Evolutionary conservation across 2,797 vertebrate genomes (phyloP).

Genomic region (Diplodus puntazzo): DNA sequence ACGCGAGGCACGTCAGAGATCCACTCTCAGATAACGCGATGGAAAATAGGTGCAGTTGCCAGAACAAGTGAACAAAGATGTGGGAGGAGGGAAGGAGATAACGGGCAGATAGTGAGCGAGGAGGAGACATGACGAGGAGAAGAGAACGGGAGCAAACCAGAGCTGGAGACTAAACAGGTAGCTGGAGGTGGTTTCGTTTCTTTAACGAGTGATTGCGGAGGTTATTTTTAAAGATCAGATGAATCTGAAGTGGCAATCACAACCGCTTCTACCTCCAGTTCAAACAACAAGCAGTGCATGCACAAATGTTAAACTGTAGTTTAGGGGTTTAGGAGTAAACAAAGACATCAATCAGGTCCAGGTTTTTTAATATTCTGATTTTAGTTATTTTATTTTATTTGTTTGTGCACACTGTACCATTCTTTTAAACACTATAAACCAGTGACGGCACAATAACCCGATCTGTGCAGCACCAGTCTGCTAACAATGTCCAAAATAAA

Average conservation of each 20-base stretch:
- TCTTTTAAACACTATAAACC: too few species aligned
- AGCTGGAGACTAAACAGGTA: not conserved
- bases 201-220: not conserved
- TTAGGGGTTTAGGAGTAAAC: not conserved
- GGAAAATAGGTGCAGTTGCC: slow-evolving; percentile 26
- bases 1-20: slow-evolving; percentile 58
- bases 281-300: not conserved
- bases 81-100: slow-evolving; percentile 8
- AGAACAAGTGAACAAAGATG: slow-evolving; percentile 40
- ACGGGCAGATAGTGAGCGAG: slow-evolving; percentile 18
- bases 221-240: not conserved
- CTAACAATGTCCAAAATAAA: not conserved
- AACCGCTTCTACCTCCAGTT: not conserved
- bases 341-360: not conserved
- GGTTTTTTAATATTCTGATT: too few species aligned
- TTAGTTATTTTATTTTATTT: too few species aligned
- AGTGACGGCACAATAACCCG: not conserved
- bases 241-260: not conserved
- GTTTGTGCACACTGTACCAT: too few species aligned
- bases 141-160: not conserved
- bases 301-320: not conserved
- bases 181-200: not conserved
- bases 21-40: slow-evolving; percentile 41
- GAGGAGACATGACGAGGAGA: not conserved
- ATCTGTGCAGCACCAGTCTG: not conserved